Evolutionary conservation across 1,140 invertebrate species (phyloP).

Genomic region (Magallana angulata): DNA sequence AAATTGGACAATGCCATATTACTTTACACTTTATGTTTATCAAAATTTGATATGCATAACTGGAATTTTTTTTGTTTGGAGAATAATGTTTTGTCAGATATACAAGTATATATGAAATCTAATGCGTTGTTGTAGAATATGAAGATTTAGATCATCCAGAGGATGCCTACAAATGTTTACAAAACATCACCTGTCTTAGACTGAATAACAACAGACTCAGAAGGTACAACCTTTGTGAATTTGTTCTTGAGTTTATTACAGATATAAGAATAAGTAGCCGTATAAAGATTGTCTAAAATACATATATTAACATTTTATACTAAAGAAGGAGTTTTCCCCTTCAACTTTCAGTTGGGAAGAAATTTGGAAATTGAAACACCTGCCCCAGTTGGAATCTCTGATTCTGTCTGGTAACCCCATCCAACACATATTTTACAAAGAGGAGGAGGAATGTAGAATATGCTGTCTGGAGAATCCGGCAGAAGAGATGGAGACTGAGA

Average conservation of each 20-base stretch:
- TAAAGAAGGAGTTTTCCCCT: too few relatives aligned
- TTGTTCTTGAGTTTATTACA: neutral
- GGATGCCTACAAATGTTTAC: neutral
- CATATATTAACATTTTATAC: too few relatives aligned
- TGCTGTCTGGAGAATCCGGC: neutral
- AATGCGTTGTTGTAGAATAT: conserved; percentile 45
- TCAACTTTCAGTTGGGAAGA: conserved; percentile 69
- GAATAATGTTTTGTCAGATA: too few relatives aligned
- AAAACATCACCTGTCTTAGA: conserved; percentile 46
- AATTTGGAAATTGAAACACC: conserved; percentile 70
- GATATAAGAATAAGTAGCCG: too few relatives aligned
- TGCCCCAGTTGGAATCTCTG: conserved; percentile 64
- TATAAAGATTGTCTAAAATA: too few relatives aligned
- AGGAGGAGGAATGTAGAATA: conserved; percentile 30
- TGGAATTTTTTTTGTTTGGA: too few relatives aligned
- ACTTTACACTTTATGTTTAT: too few relatives aligned
- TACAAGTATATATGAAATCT: too few relatives aligned
- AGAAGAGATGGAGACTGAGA: neutral
- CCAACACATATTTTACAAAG: conserved; percentile 62
- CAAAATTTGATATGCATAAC: too few relatives aligned
- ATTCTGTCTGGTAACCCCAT: conserved; percentile 72
- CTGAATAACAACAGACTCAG: conserved; percentile 68
- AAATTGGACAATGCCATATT: too few relatives aligned
- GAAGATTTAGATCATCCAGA: conserved; percentile 12
- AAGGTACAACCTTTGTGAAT: conserved; percentile 53